phyloP scores from a whole-genome alignment of 2,113 vertebrate species.

The Dolichallabes microphthalmus region DNA sequence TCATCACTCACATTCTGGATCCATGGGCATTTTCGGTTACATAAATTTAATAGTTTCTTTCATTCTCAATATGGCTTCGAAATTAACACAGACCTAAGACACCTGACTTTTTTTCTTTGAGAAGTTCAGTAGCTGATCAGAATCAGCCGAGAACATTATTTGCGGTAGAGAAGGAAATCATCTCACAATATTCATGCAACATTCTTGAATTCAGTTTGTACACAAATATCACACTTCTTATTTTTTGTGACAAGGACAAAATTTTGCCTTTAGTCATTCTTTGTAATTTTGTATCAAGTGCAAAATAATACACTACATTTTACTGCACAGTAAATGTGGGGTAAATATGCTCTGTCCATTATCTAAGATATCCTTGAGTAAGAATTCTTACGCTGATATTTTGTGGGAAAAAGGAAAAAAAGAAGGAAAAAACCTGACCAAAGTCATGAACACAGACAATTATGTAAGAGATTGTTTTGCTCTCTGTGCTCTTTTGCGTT shows the following conservation, averaged over 20 bases:
- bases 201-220: too few relatives aligned
- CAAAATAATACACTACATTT: neutral
- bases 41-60: too few relatives aligned
- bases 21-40: too few relatives aligned
- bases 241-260: neutral
- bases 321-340: neutral
- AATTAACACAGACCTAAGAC: too few relatives aligned
- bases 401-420: neutral
- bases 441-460: slow-evolving; percentile 16
- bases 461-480: slow-evolving; percentile 27
- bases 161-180: too few relatives aligned
- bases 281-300: neutral
- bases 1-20: neutral
- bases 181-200: too few relatives aligned
- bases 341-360: neutral
- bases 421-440: neutral
- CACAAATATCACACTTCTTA: neutral
- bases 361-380: neutral
- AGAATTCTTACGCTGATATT: slow-evolving; percentile 5
- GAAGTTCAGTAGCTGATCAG: neutral
- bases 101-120: too few relatives aligned
- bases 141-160: too few relatives aligned
- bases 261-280: neutral
- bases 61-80: too few relatives aligned
- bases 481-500: slow-evolving; percentile 13